Evolutionary conservation across 2,113 vertebrate species (phyloP).

Genomic region (Rhodinocichla rosea): DNA sequence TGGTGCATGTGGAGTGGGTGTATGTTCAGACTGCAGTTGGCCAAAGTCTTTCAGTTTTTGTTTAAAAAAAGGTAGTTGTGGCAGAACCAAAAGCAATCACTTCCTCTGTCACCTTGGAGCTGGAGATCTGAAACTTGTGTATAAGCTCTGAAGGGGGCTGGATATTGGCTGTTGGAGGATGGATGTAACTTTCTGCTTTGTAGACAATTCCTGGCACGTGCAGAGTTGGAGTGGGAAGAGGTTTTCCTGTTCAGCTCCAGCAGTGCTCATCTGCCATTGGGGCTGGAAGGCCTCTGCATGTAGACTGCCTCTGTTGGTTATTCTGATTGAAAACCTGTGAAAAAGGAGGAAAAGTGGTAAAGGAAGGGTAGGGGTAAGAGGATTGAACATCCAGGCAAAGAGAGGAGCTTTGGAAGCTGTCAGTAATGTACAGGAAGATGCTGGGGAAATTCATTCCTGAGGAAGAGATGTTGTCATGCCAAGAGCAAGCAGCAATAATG

Average conservation of each 20-base stretch:
- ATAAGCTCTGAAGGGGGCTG: neutral
- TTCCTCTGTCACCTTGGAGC: neutral
- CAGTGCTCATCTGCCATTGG: rapidly evolving
- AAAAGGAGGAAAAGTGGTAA: neutral
- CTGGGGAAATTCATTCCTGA: neutral
- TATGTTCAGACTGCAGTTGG: neutral
- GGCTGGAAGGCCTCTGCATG: neutral
- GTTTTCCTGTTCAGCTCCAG: neutral
- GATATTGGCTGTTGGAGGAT: neutral
- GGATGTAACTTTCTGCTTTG: neutral
- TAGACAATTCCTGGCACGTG: rapidly evolving
- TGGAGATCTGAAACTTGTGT: neutral
- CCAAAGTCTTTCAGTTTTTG: neutral
- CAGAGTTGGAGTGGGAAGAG: neutral
- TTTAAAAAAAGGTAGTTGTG: too few species aligned
- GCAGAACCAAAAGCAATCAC: neutral
- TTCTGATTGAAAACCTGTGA: neutral
- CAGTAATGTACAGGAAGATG: neutral
- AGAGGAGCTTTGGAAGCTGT: neutral
- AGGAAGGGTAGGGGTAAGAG: neutral
- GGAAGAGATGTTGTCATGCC: neutral
- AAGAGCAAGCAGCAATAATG: neutral
- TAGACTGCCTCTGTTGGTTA: neutral
- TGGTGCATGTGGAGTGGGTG: neutral
- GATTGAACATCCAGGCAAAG: rapidly evolving